Conservation (phyloP, 2,113 vertebrate genomes). For the Sclerurus mexicanus region DNA sequence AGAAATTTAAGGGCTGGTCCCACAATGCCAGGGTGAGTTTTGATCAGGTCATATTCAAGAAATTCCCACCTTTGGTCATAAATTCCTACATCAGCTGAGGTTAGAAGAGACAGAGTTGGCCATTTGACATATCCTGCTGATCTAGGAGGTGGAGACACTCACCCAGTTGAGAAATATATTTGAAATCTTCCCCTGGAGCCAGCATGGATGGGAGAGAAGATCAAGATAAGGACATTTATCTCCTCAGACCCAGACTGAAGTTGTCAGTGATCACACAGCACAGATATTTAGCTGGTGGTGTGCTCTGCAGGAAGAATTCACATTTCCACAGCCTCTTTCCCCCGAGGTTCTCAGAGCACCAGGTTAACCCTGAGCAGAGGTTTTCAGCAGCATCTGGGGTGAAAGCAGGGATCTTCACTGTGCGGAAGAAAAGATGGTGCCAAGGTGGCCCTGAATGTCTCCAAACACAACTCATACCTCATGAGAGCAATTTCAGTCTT, state of each 20-base stretch:
- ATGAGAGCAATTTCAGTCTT: neutral
- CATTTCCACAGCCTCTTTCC: neutral
- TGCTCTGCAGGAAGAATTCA: neutral
- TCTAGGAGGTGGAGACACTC: neutral
- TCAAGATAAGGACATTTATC: neutral
- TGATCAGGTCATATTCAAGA: neutral
- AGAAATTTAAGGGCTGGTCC: neutral
- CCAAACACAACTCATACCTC: neutral
- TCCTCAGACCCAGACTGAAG: neutral
- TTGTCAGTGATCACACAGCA: neutral
- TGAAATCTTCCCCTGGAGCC: neutral
- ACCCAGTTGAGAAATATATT: neutral
- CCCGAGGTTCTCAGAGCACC: neutral
- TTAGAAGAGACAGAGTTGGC: neutral
- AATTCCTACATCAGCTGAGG: neutral
- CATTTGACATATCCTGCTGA: neutral
- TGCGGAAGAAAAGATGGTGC: neutral
- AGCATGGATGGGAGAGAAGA: neutral
- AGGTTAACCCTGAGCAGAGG: neutral
- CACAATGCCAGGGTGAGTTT: neutral
- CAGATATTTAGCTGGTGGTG: rapidly evolving
- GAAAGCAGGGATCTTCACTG: neutral
- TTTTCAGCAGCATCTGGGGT: neutral
- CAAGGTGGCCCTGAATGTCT: neutral
- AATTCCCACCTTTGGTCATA: rapidly evolving